These are phyloP conservation scores for Pachyrhynchus sulphureomaculatus DNA, from an alignment of 1,140 invertebrate species.

Conservation along the genomic window DNA sequence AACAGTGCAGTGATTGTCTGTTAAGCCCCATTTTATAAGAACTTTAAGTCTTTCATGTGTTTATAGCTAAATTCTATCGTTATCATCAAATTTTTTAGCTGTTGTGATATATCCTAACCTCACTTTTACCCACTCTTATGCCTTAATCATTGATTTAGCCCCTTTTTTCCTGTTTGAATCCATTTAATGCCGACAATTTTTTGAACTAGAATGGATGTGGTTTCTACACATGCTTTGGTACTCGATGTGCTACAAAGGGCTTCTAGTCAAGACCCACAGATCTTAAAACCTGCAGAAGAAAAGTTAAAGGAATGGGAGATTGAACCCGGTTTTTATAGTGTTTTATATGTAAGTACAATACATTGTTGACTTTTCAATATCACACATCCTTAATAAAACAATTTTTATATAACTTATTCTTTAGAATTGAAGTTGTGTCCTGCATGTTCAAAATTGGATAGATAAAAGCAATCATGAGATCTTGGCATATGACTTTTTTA, in stretches of 20 bases:
- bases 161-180: not conserved
- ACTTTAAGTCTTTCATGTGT: not conserved
- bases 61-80: not conserved
- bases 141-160: too few species aligned
- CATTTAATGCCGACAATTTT: not conserved
- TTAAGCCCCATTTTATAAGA: too few species aligned
- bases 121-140: not conserved
- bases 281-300: slow-evolving; percentile 84
- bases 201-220: slow-evolving; percentile 17
- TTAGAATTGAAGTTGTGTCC: too few species aligned
- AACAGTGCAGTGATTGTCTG: too few species aligned
- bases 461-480: too few species aligned
- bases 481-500: too few species aligned
- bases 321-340: slow-evolving; percentile 83
- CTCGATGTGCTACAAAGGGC: slow-evolving; percentile 78
- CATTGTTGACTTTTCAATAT: too few species aligned
- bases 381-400: too few species aligned
- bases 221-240: slow-evolving; percentile 19
- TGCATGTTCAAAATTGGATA: too few species aligned
- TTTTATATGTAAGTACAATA: slow-evolving; percentile 69
- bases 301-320: slow-evolving; percentile 86
- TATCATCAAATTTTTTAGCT: not conserved
- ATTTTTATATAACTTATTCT: too few species aligned
- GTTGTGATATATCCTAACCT: not conserved
- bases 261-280: slow-evolving; percentile 78